These are phyloP conservation scores for Rhyzopertha dominica DNA, from an alignment of 1,140 invertebrate genomes.

Conservation along the genomic window DNA sequence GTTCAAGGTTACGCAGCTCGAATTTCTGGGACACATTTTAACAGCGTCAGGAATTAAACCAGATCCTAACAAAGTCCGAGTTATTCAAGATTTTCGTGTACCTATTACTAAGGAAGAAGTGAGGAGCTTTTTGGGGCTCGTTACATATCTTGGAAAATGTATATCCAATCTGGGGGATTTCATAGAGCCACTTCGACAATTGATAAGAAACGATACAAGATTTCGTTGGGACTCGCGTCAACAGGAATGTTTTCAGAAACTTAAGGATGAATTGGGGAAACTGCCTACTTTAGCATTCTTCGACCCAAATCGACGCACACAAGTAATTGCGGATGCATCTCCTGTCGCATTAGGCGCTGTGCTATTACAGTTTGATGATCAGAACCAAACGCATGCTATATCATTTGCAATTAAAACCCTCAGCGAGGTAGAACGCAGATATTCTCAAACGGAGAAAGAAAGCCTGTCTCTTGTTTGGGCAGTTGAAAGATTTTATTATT, in stretches of 20 bases:
- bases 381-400: too few relatives aligned
- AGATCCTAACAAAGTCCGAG: slow-evolving; percentile 16
- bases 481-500: slow-evolving; percentile 39
- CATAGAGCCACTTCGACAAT: slow-evolving; percentile 23
- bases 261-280: slow-evolving; percentile 15
- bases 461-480: slow-evolving; percentile 38
- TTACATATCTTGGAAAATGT: slow-evolving; percentile 27
- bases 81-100: slow-evolving; percentile 16
- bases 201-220: slow-evolving; percentile 20
- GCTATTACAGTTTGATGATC: slow-evolving; percentile 26
- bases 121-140: slow-evolving; percentile 24
- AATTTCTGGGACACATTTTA: slow-evolving; percentile 23
- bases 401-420: too few relatives aligned
- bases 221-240: slow-evolving; percentile 23
- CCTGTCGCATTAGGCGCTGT: slow-evolving; percentile 45
- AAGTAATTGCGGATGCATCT: slow-evolving; percentile 46
- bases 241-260: slow-evolving; percentile 16
- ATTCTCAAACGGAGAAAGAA: slow-evolving; percentile 47
- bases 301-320: slow-evolving; percentile 30
- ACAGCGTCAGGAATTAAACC: slow-evolving; percentile 20
- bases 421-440: slow-evolving; percentile 40
- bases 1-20: slow-evolving; percentile 11
- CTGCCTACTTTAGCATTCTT: slow-evolving; percentile 48
- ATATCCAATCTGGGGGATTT: slow-evolving; percentile 20
- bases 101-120: slow-evolving; percentile 22